Base-by-base conservation (phyloP, 2,113 vertebrate species). In the Macrotus californicus region DNA sequence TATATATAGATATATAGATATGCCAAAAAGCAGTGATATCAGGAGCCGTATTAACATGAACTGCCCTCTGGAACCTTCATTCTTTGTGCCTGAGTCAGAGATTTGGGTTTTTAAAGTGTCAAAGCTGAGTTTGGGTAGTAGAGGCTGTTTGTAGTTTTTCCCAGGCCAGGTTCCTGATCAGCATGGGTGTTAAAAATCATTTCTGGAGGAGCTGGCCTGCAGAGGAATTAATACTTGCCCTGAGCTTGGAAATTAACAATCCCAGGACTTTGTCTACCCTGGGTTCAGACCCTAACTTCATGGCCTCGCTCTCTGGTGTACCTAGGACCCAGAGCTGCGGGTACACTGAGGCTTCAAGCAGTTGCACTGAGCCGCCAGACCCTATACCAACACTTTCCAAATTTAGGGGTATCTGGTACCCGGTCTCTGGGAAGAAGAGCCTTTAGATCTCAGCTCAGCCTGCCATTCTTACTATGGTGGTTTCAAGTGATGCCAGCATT, bases 141-240 rank as follows among this genome's bases (percentile, higher is more conserved):
- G 4, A 89, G 85, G 66, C n/a, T 66, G 34, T 76, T 89, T 26
- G 36, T 54, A 46, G 75, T 82, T 96, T 90, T 87, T 81, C 77
- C 36, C 41, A 80, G 43, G 26, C 22, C 72, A 36, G 67, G 67
- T 91, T 89, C 48, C 50, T 2, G 4, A 93, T 72, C 83, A 48
- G 41, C 10, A 94, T 90, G 83, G 95, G 85, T 96, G 87, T 92
- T 87, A 15, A 97, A 90, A 97, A 97, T 92, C 39, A 79, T 88
- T 94, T 96, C 93, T 64, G 39, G 79, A 96, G 94, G 64, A 94
- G 66, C 81, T 12, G 21, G 93, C 83, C 94, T 96, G 79, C 72
- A 91, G 81, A 97, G 64, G 91, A 96, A 96, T 93, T 79, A 79
- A 96, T 84, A 86, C 77, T 86, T 94, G 89, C 61, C 87, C 93